These are phyloP conservation scores for Anolis carolinensis DNA, from an alignment of 2,113 vertebrate genomes.

Conservation along the genomic window DNA sequence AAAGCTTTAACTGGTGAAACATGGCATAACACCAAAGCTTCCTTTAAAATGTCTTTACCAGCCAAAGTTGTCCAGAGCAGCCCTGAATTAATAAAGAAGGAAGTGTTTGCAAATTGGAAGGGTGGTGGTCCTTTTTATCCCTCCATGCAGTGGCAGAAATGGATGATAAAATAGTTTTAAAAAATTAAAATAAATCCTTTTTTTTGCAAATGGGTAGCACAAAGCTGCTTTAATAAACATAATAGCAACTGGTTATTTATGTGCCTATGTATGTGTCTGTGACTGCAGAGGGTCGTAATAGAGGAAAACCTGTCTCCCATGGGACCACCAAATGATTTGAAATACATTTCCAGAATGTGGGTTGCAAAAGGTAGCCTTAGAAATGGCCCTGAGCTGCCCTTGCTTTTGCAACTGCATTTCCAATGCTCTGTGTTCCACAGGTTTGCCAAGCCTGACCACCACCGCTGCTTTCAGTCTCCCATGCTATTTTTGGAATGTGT, in stretches of 20 bases:
- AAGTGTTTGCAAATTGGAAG: neutral
- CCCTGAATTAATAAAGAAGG: neutral
- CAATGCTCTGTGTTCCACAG: accelerated
- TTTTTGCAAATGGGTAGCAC: neutral
- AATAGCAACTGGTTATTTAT: neutral
- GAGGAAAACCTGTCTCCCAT: neutral
- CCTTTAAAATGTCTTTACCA: too few species aligned
- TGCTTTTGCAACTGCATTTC: neutral
- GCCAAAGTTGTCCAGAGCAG: too few species aligned
- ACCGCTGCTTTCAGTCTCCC: accelerated
- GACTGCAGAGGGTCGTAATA: neutral
- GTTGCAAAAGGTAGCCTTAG: neutral
- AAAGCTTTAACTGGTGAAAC: too few species aligned
- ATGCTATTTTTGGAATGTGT: conserved; percentile 34
- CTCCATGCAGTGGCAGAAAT: neutral
- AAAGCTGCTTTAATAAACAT: neutral
- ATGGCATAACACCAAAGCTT: too few species aligned
- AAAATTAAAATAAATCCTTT: neutral
- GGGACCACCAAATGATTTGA: neutral
- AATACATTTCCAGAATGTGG: neutral
- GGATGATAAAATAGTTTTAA: neutral
- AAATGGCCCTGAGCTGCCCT: neutral
- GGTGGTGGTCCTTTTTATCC: neutral
- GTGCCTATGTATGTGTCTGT: neutral
- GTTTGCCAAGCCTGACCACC: neutral